Evolutionary conservation across 2,888 invertebrate species (phyloP), one percentile per base, ranked within the genome.

Genomic region (Diarsia rubi): DNA sequence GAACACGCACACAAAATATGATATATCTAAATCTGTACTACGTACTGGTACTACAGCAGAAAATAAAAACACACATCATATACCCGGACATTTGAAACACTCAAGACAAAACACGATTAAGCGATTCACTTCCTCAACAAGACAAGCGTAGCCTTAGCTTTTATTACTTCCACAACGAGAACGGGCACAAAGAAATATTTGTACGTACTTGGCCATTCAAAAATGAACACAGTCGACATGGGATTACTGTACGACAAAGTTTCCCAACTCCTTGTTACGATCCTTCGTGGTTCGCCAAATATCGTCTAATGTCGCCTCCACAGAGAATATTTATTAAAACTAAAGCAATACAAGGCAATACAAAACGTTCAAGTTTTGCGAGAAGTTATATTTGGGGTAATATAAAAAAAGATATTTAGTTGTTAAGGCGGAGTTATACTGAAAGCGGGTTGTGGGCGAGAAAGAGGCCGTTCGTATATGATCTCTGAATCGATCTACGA

Each of bases 171-270:
- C n/a, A 67, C 74, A 85, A 83, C 66, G 78, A 75, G 60, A 86
- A 81, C 47, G 31, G 37, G 67, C 63, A 64, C 74, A 86, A 83
- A 85, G 76, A 86, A 86, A 84, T 82, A 84, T 85, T 86, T 82
- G 69, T 82, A 77, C 45, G 54, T 78, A 82, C 73, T 80, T 78
- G 77, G 78, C 78, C 73, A 80, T 87, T 82, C 73, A 81, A 87
- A 84, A 84, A 81, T 44, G 78, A 62, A 74, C 63, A 87, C 73
- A 73, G 87, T 86, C 87, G 83, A 86, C 90, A 81, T 73, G 88
- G 90, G 90, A 90, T 89, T 89, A 87, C 83, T 67, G 62, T 67
- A 84, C 85, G 82, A 80, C 82, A 81, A 89, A 90, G 86, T 90
- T 91, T 89, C 83, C 80, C 83, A 85, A 88, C 87, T 89, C 87